Percentiles rank a stretch among this genome's conserved stretches.
Evolutionary conservation across 2,888 invertebrate species (phyloP).

Genomic region (Chrysopilus asiliformis): DNA sequence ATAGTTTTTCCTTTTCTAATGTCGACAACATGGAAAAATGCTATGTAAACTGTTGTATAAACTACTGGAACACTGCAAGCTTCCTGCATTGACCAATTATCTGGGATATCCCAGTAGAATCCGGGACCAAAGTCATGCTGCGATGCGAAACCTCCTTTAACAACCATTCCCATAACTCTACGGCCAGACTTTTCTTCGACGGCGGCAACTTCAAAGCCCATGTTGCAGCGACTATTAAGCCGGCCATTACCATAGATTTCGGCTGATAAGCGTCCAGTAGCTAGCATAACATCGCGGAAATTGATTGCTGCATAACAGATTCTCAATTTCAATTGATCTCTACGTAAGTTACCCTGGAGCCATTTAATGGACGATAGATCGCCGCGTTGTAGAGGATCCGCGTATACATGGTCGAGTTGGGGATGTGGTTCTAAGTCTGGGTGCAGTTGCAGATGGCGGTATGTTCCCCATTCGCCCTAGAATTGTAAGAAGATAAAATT

Average conservation of each 20-base stretch:
- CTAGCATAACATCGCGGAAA: constrained; percentile 90
- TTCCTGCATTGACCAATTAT: constrained; percentile 57
- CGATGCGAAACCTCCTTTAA: constrained; percentile 41
- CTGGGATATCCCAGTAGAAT: constrained; percentile 60
- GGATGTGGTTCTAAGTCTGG: constrained; percentile 37
- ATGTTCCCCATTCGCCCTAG: constrained; percentile 52
- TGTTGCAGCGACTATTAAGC: constrained; percentile 48
- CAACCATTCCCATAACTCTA: constrained; percentile 50
- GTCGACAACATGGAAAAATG: constrained; percentile 31
- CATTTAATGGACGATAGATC: constrained; percentile 77
- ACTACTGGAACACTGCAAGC: constrained; percentile 72
- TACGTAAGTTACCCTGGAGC: constrained; percentile 52
- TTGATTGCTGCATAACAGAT: constrained; percentile 64
- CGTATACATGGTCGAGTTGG: constrained; percentile 53
- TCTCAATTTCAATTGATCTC: constrained; percentile 41
- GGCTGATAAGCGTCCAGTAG: constrained; percentile 74
- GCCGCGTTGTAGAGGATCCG: constrained; percentile 64
- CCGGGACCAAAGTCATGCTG: too few species aligned
- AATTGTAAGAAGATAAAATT: not conserved
- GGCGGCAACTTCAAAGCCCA: constrained; percentile 58
- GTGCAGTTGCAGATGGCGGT: constrained; percentile 59
- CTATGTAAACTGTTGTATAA: constrained; percentile 51
- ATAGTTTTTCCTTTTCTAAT: constrained; percentile 33
- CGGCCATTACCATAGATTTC: constrained; percentile 62
- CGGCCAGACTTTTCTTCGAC: constrained; percentile 40